Percentiles rank a stretch among this genome's conserved stretches.
Evolutionary conservation across 2,113 vertebrate species (phyloP).

Genomic region (Rhabdornis inornatus): DNA sequence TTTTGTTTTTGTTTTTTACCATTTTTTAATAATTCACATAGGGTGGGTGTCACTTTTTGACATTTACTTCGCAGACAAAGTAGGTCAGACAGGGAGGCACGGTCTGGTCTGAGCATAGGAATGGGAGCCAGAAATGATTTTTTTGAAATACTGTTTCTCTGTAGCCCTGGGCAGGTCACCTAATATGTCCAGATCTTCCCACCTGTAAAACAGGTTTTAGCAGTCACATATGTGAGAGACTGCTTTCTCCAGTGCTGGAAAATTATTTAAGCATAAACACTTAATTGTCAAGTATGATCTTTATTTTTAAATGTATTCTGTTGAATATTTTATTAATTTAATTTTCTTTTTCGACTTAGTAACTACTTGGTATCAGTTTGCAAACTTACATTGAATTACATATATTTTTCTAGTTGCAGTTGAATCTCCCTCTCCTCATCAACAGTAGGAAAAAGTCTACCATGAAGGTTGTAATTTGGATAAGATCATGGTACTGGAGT

Average conservation of each 20-base stretch:
- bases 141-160: neutral
- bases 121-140: constrained; percentile 35
- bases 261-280: neutral
- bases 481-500: constrained; percentile 19
- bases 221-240: neutral
- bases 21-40: constrained; percentile 36
- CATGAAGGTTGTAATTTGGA: constrained; percentile 13
- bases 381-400: neutral
- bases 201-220: neutral
- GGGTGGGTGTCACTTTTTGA: constrained; percentile 28
- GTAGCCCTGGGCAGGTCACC: neutral
- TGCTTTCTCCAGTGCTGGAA: neutral
- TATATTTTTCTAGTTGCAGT: constrained; percentile 30
- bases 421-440: neutral
- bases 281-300: neutral
- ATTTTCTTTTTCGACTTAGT: neutral
- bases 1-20: neutral
- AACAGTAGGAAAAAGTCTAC: constrained; percentile 2
- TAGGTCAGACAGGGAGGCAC: constrained; percentile 26
- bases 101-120: constrained; percentile 50
- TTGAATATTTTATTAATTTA: neutral
- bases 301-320: neutral
- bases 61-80: constrained; percentile 53
- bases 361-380: neutral
- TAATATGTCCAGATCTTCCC: neutral